A percentile compares a stretch with the other conserved stretches of the same genome.
phyloP scores from a whole-genome alignment of 2,113 vertebrate species.

The Catagonus wagneri region DNA sequence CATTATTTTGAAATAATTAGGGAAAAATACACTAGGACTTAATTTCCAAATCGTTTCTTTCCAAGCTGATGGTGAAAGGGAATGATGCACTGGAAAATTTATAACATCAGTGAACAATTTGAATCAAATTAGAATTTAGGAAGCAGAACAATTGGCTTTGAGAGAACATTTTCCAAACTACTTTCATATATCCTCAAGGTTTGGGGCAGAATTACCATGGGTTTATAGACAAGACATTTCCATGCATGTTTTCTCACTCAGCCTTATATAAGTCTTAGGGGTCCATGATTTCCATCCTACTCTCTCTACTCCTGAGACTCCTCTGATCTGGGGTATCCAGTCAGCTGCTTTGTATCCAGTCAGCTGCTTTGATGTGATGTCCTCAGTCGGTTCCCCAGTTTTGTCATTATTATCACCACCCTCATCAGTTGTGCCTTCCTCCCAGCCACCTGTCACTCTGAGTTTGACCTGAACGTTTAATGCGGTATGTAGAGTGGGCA shows the following conservation, averaged over 20 bases:
- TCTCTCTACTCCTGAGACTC: background rate
- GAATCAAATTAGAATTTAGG: background rate
- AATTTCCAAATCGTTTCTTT: conserved; percentile 48
- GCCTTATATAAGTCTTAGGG: background rate
- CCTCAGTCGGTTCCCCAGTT: background rate
- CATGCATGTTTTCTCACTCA: background rate
- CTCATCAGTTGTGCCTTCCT: background rate
- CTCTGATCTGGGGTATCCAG: background rate
- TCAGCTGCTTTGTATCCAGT: background rate
- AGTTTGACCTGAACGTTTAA: background rate
- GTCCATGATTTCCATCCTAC: background rate
- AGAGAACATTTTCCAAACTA: background rate
- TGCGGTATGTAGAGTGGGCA: background rate
- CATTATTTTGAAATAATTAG: background rate
- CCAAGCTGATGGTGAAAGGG: background rate
- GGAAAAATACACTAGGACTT: background rate
- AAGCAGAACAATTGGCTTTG: conserved; percentile 8
- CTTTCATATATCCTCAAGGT: background rate
- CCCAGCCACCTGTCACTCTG: background rate
- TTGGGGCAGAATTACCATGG: background rate
- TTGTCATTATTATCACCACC: too few species aligned
- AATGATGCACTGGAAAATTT: background rate
- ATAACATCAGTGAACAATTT: background rate
- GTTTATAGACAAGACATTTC: background rate
- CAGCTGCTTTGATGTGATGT: background rate